Evolutionary conservation across 2,113 vertebrate species (phyloP).

Genomic region (Neomonachus schauinslandi): DNA sequence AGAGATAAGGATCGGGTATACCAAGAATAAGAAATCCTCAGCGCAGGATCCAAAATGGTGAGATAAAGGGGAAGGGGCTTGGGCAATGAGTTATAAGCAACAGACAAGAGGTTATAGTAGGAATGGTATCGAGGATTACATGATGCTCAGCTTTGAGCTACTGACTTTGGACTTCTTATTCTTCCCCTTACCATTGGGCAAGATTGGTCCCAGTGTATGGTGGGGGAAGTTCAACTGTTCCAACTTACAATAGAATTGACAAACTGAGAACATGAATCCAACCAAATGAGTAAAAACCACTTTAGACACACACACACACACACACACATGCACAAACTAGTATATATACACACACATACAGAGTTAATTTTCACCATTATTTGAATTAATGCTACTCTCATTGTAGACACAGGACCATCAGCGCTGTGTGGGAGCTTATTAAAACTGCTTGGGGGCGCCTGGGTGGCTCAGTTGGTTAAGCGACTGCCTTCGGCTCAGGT

Average conservation of each 20-base stretch:
- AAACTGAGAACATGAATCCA: not conserved
- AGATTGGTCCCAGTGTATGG: not conserved
- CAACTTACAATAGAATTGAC: not conserved
- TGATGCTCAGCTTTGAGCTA: not conserved
- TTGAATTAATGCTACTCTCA: not conserved
- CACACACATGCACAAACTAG: not conserved
- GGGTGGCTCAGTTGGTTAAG: too few relatives aligned
- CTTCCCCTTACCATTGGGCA: not conserved
- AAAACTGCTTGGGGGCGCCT: not conserved
- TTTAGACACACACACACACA: not conserved
- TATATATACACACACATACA: not conserved
- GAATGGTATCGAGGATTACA: not conserved
- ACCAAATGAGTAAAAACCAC: not conserved
- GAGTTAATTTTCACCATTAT: not conserved
- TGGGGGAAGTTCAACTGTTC: not conserved
- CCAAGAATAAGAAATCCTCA: not conserved
- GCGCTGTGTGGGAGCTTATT: not conserved
- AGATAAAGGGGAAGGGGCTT: not conserved
- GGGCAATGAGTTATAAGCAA: not conserved
- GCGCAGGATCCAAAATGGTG: too few relatives aligned
- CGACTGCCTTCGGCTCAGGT: too few relatives aligned
- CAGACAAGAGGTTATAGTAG: not conserved
- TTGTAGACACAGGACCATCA: too few relatives aligned
- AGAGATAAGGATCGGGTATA: not conserved
- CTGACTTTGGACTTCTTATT: not conserved